Percentiles rank a stretch among this genome's conserved stretches.
phyloP scores from a whole-genome alignment of 2,888 invertebrate genomes.

The Pollenia griseotomentosa region DNA sequence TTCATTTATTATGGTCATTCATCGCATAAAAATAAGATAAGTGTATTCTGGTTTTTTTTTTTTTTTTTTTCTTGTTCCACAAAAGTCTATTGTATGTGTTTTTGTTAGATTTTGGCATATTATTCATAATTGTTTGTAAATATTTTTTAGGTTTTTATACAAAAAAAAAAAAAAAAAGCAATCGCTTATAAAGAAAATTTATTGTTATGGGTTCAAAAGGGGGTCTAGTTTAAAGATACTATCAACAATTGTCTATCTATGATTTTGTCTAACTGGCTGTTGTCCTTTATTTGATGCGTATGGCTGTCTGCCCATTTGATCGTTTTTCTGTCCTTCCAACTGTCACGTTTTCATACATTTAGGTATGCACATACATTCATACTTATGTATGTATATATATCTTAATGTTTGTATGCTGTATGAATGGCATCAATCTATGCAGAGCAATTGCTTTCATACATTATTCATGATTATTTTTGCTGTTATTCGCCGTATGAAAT shows the following conservation, averaged over 20 bases:
- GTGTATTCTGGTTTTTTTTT: slow-evolving; percentile 1
- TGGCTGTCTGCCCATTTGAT: slow-evolving; percentile 7
- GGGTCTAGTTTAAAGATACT: neutral
- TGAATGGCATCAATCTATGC: slow-evolving; percentile 66
- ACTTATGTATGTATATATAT: neutral
- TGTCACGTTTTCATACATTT: neutral
- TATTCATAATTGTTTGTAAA: slow-evolving; percentile 53
- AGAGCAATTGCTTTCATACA: slow-evolving; percentile 72
- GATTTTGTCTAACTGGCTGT: neutral
- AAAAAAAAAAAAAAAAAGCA: neutral
- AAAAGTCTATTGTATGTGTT: neutral
- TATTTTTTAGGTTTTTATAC: neutral
- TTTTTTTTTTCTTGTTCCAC: slow-evolving; percentile 3
- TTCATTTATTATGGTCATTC: slow-evolving; percentile 77
- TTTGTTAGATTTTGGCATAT: slow-evolving; percentile 64
- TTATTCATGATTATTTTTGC: slow-evolving; percentile 70
- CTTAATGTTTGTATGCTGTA: neutral
- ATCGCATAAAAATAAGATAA: slow-evolving; percentile 49
- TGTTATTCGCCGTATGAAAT: slow-evolving; percentile 48
- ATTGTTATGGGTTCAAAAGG: slow-evolving; percentile 23
- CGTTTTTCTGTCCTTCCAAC: slow-evolving; percentile 2
- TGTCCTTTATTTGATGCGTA: slow-evolving; percentile 11
- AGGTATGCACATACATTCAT: neutral
- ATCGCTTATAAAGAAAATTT: neutral
- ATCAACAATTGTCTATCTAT: neutral